Evolutionary conservation across 1,140 invertebrate species (phyloP), one percentile per base, ranked within the genome.

Genomic region (Drosophila bocqueti): DNA sequence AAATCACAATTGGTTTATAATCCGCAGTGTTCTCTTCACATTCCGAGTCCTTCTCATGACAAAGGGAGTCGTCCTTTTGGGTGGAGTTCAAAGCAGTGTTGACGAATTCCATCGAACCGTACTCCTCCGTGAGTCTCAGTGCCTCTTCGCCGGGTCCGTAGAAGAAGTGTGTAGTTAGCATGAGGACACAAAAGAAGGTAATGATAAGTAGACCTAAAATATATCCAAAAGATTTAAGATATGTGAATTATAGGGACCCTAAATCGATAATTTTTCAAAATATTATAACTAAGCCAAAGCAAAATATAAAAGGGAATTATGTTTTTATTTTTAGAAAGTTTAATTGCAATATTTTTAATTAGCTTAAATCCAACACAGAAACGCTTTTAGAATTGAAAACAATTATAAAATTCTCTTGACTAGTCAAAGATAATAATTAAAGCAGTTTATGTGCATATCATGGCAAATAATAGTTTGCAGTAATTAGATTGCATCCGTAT

Each of bases 91-190:
- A 31, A 45, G 43, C 69, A 9, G 21, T 87, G 1, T 82, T 82
- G 0, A 57, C 62, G 5, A 31, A 84, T 0, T 91, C 89, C 0
- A 10, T 6, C 0, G 36, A 4, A 13, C 94, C 94, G 74, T 95
- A 95, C 81, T 96, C 96, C 38, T 93, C 92, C 0, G 96, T 96
- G 9, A 96, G 91, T 29, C 94, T 82, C 2, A 96, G 79, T 0
- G 96, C 95, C 66, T 96, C 95, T 40, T 95, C 93, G 0, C 96
- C 96, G 24, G 96, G 93, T 0, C 96, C 96, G 79, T 96, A 97
- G 16, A 97, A 92, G 42, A 96, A 94, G 77, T 97, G 96, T 6
- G 96, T 96, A 4, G 95, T 76, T 61, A 95, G 95, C 58, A 95
- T 95, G 49, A 97, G 80, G 61, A 96, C 93, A 83, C 96, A 96